Evolutionary conservation across 2,797 vertebrate species (phyloP), one percentile per base, ranked within the genome.

Genomic region (Clamator glandarius): DNA sequence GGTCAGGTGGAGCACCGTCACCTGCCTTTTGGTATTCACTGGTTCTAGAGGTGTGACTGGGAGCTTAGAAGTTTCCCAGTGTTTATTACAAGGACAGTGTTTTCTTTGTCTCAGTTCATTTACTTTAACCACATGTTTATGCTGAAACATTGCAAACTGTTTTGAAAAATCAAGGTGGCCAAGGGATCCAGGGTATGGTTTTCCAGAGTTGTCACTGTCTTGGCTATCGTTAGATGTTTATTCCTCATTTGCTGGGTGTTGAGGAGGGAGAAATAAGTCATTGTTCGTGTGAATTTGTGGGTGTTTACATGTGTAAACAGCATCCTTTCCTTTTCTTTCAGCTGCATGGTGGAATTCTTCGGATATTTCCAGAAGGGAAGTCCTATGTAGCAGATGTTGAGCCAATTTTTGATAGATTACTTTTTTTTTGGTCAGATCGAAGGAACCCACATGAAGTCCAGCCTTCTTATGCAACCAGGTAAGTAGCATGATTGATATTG

Each of bases 371-470:
- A 17, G 98, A 99, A 93, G 99, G 98, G 31, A 98, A 98, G 75
- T 97, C 98, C 3, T 98, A 98, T 18, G 98, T 99, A 73, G 98
- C 98, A 6, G 99, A 99, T 59, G 97, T 99, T 64, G 98, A 99
- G 87, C 99, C 99, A 0, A 98, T 99, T 93, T 99, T 99, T 95
- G 99, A 99, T 95, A 96, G 99, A 75, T 98, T 99, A 70, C 97
- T 99, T 21, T 98, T 99, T 82, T 99, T 99, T 98, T 99, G 99
- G 99, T 99, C 99, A 29, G 99, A 99, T 95, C 98, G 99, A 62
- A 98, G 99, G 92, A 99, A 99, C 87, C 99, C 99, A 3, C 99
- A 99, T 19, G 99, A 99, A 98, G 99, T 99, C 63, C 99, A 99
- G 91, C 99, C 99, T 35, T 99, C 99, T 67, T 99, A 98, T 73